These are phyloP conservation scores for Ctenoplectra terminalis DNA, from an alignment of 1,140 invertebrate genomes.

Conservation along the genomic window DNA sequence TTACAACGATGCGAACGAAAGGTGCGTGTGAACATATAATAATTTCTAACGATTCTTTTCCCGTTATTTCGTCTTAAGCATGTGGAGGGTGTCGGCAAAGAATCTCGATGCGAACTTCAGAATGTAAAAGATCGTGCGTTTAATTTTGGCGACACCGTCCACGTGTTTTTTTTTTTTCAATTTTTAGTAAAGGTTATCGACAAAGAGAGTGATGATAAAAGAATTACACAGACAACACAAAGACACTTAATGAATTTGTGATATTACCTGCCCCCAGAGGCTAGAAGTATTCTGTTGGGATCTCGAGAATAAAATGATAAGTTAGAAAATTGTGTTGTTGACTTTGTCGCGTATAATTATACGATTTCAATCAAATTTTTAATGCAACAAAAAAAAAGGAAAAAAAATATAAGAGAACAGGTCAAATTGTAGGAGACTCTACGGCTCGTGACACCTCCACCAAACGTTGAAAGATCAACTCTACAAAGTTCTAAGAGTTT, in stretches of 20 bases:
- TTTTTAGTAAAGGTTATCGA: conserved; percentile 25
- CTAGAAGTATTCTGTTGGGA: not conserved
- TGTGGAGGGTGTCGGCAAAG: not conserved
- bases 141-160: not conserved
- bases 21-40: not conserved
- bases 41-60: not conserved
- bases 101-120: not conserved
- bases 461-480: conserved; percentile 38
- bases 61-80: not conserved
- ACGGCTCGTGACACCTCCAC: conserved; percentile 52
- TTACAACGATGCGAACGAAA: conserved; percentile 7
- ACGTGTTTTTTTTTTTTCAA: not conserved
- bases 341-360: not conserved
- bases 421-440: conserved; percentile 24
- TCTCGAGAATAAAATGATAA: not conserved
- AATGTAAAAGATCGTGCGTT: too few species aligned
- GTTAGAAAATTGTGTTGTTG: not conserved
- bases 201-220: conserved; percentile 10
- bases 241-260: conserved; percentile 2
- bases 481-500: conserved; percentile 1
- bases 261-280: conserved; percentile 12
- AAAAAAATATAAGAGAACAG: not conserved
- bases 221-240: conserved; percentile 4
- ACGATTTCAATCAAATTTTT: not conserved
- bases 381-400: not conserved